Conservation (phyloP, 1,140 invertebrate genomes). For the Ips typographus region DNA sequence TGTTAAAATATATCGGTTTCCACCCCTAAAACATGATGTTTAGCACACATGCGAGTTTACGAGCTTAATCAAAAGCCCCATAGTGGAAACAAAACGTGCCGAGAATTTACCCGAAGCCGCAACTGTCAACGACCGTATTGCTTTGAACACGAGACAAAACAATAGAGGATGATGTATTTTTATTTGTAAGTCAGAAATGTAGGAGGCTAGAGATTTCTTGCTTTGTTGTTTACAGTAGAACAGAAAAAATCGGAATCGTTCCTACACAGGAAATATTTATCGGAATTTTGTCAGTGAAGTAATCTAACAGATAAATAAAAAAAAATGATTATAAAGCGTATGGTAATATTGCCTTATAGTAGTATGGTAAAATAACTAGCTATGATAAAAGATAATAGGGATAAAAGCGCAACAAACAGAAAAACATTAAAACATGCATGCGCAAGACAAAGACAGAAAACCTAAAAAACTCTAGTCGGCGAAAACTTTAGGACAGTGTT, state of each 20-base stretch:
- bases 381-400: no score
- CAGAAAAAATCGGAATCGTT: neutral
- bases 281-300: no score
- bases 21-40: slow-evolving; percentile 28
- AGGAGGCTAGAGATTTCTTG: slow-evolving; percentile 6
- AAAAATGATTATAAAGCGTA: no score
- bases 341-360: no score
- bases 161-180: slow-evolving; percentile 26
- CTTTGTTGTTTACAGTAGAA: slow-evolving; percentile 5
- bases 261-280: no score
- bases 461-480: no score
- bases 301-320: no score
- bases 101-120: slow-evolving; percentile 34
- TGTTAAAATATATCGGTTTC: slow-evolving; percentile 21
- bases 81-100: slow-evolving; percentile 34
- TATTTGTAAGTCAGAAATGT: slow-evolving; percentile 24
- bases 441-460: no score
- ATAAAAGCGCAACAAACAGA: no score
- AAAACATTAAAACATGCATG: no score
- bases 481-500: no score
- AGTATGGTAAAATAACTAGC: no score
- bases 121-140: slow-evolving; percentile 30
- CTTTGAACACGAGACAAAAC: slow-evolving; percentile 23
- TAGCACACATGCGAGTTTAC: slow-evolving; percentile 32
- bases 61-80: slow-evolving; percentile 31